A percentile compares a stretch with the other conserved stretches of the same genome.
phyloP scores from a whole-genome alignment of 2,888 invertebrate species.

The Caenorhabditis drosophilae region DNA sequence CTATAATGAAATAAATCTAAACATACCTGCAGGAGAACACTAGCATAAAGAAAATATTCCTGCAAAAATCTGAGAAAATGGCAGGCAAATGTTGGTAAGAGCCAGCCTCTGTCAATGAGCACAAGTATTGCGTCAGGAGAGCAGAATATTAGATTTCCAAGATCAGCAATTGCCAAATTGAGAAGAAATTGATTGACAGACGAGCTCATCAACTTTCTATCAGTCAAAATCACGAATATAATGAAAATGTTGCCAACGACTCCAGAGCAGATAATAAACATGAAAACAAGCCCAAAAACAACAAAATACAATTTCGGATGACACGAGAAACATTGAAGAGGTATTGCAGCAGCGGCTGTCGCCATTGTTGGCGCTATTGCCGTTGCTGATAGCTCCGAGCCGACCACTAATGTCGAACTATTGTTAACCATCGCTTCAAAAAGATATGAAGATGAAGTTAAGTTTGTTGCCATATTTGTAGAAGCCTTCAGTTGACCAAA shows the following conservation, averaged over 20 bases:
- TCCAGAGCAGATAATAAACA: constrained; percentile 47
- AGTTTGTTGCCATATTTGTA: too few species aligned
- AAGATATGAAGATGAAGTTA: too few species aligned
- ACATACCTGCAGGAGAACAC: constrained; percentile 71
- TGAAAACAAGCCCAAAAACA: constrained; percentile 37
- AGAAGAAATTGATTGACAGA: constrained; percentile 57
- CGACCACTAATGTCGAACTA: neutral
- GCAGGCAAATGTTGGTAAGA: constrained; percentile 63
- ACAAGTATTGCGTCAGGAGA: constrained; percentile 51
- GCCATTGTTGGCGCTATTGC: neutral
- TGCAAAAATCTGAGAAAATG: constrained; percentile 70
- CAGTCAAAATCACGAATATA: constrained; percentile 48
- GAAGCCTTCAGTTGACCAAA: too few species aligned
- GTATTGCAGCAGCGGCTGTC: neutral
- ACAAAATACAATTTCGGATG: constrained; percentile 31
- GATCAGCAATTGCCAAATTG: constrained; percentile 56
- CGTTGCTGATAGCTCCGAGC: neutral
- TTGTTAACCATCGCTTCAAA: neutral
- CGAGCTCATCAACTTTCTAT: constrained; percentile 48
- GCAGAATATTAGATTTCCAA: constrained; percentile 55
- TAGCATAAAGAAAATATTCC: constrained; percentile 70
- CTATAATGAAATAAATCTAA: too few species aligned
- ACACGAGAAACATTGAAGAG: constrained; percentile 25
- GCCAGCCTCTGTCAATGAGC: constrained; percentile 49
- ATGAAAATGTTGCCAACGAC: constrained; percentile 56